Evolutionary conservation across 2,888 invertebrate species (phyloP).

Genomic region (Athrips mouffetella): DNA sequence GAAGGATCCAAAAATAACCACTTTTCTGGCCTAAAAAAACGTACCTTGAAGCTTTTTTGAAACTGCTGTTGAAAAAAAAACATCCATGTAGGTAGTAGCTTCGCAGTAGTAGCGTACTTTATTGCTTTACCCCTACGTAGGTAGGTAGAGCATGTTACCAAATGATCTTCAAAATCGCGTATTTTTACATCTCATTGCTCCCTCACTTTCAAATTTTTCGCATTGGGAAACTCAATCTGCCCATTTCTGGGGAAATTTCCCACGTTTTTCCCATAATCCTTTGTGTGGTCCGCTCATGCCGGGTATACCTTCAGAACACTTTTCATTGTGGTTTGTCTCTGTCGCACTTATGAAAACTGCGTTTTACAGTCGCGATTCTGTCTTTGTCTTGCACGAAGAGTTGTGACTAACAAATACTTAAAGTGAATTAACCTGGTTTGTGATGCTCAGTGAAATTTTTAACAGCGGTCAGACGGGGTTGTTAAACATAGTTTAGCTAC

Average conservation of each 20-base stretch:
- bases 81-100: too few species aligned
- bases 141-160: too few species aligned
- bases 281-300: constrained; percentile 58
- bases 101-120: too few species aligned
- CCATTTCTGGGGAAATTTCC: constrained; percentile 37
- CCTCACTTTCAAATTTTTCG: too few species aligned
- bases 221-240: constrained; percentile 26
- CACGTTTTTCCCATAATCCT: constrained; percentile 44
- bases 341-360: constrained; percentile 25
- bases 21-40: too few species aligned
- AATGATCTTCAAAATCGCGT: too few species aligned
- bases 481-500: constrained; percentile 2
- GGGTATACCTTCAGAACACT: constrained; percentile 49
- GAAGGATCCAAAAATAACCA: too few species aligned
- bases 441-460: constrained; percentile 13
- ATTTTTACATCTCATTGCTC: too few species aligned
- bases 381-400: constrained; percentile 36
- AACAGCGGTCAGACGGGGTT: constrained; percentile 2
- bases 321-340: constrained; percentile 45
- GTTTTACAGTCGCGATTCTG: constrained; percentile 24
- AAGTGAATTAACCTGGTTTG: constrained; percentile 25
- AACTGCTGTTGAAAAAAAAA: too few species aligned
- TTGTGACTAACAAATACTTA: constrained; percentile 40
- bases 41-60: too few species aligned
- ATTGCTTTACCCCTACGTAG: too few species aligned